Percentiles rank a stretch among this genome's conserved stretches.
Conservation (phyloP, 2,113 vertebrate species). For the Sander vitreus region DNA sequence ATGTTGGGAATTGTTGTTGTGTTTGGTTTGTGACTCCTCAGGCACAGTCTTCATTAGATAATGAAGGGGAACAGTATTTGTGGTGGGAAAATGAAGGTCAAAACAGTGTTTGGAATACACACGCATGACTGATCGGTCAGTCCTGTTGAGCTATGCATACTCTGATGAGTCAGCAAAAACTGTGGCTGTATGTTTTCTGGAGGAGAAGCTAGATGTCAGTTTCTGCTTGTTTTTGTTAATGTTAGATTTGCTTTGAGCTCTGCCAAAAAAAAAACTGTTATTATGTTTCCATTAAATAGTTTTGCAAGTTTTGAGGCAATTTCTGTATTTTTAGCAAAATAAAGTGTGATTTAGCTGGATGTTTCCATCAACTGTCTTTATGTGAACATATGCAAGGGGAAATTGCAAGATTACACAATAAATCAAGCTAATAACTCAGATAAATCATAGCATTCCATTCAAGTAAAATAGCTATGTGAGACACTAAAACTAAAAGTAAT, state of each 20-base stretch:
- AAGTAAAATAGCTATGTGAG: background rate
- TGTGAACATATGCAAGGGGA: background rate
- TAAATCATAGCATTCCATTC: background rate
- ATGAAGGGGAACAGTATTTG: conserved; percentile 64
- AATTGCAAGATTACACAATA: background rate
- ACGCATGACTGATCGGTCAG: conserved; percentile 55
- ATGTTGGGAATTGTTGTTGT: conserved; percentile 71
- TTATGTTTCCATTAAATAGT: background rate
- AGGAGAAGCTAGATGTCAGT: background rate
- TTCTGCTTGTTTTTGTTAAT: background rate
- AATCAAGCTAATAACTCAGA: background rate
- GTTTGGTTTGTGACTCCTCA: conserved; percentile 68
- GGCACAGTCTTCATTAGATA: conserved; percentile 63
- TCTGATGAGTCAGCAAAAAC: conserved; percentile 57
- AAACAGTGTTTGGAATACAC: conserved; percentile 64
- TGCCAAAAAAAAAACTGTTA: background rate
- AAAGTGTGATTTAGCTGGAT: background rate
- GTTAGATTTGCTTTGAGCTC: background rate
- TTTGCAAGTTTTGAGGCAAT: background rate
- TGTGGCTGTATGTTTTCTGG: conserved; percentile 11
- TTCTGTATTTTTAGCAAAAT: background rate
- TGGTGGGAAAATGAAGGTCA: conserved; percentile 68
- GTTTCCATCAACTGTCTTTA: background rate
- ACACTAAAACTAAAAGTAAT: background rate
- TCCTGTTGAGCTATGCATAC: conserved; percentile 23